These are phyloP conservation scores for Drosophila buzzatii DNA, from an alignment of 2,888 invertebrate species.

Conservation along the genomic window DNA sequence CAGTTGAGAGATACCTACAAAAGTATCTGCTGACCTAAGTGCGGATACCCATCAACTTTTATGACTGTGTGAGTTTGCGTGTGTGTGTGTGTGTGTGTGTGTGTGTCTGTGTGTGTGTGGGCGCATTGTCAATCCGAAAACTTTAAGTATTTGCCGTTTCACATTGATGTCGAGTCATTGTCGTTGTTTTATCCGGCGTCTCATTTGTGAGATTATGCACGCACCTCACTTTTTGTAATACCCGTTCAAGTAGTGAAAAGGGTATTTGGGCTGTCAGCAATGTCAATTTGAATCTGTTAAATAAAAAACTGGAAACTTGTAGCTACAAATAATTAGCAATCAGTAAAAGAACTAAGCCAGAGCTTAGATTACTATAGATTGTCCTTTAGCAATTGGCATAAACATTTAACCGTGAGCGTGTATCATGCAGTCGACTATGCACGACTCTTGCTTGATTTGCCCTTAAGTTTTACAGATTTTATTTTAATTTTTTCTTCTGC, in stretches of 20 bases:
- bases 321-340: too few species aligned
- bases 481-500: constrained; percentile 54
- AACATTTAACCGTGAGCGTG: neutral
- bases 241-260: neutral
- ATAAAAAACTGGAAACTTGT: neutral
- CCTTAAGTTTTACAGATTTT: constrained; percentile 61
- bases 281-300: neutral
- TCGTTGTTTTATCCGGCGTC: constrained; percentile 41
- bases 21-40: constrained; percentile 72
- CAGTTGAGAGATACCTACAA: constrained; percentile 33
- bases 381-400: neutral
- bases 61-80: constrained; percentile 25
- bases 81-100: constrained; percentile 26
- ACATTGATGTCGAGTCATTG: constrained; percentile 43
- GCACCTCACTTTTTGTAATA: constrained; percentile 21
- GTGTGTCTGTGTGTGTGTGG: constrained; percentile 23
- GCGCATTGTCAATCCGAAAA: constrained; percentile 53
- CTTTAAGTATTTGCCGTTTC: constrained; percentile 40
- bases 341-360: neutral
- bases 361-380: neutral
- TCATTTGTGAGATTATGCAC: constrained; percentile 36
- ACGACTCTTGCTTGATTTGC: constrained; percentile 2
- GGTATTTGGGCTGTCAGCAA: neutral
- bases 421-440: neutral
- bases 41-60: constrained; percentile 71